A percentile compares a stretch with the other conserved stretches of the same genome.
phyloP scores from a whole-genome alignment of 2,888 invertebrate species.

The Poecilus cupreus region DNA sequence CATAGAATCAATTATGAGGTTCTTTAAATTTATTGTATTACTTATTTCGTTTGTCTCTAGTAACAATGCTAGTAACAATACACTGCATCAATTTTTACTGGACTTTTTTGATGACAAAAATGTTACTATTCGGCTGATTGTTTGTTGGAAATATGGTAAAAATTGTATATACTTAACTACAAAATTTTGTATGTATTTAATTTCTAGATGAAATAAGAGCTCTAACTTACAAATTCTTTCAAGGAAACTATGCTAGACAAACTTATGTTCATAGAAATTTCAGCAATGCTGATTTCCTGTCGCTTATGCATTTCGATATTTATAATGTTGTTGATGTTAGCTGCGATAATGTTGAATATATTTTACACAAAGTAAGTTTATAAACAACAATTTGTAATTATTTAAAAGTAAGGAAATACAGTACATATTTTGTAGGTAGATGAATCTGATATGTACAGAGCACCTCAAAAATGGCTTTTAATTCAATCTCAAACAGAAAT shows the following conservation, averaged over 20 bases:
- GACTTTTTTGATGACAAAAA: slow-evolving; percentile 48
- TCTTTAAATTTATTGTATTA: neutral
- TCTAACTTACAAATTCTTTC: slow-evolving; percentile 27
- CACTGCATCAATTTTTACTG: slow-evolving; percentile 26
- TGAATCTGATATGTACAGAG: neutral
- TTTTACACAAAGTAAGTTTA: slow-evolving; percentile 41
- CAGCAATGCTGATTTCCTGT: slow-evolving; percentile 40
- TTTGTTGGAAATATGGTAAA: slow-evolving; percentile 50
- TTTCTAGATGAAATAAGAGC: slow-evolving; percentile 45
- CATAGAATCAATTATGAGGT: neutral
- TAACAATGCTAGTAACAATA: neutral
- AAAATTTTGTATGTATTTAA: too few species aligned
- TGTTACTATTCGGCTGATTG: slow-evolving; percentile 22
- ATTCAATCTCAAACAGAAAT: neutral
- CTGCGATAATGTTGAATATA: slow-evolving; percentile 16
- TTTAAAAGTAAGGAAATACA: neutral
- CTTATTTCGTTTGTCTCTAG: neutral
- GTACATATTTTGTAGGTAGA: slow-evolving; percentile 19
- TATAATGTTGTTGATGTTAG: slow-evolving; percentile 39
- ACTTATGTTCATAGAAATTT: slow-evolving; percentile 35
- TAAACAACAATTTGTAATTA: slow-evolving; percentile 11
- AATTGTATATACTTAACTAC: neutral
- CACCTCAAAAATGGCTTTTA: slow-evolving; percentile 50
- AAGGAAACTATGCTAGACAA: slow-evolving; percentile 13
- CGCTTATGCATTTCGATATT: neutral